Base-by-base conservation (phyloP, 2,113 vertebrate genomes). In the Triplophysa siluroides region DNA sequence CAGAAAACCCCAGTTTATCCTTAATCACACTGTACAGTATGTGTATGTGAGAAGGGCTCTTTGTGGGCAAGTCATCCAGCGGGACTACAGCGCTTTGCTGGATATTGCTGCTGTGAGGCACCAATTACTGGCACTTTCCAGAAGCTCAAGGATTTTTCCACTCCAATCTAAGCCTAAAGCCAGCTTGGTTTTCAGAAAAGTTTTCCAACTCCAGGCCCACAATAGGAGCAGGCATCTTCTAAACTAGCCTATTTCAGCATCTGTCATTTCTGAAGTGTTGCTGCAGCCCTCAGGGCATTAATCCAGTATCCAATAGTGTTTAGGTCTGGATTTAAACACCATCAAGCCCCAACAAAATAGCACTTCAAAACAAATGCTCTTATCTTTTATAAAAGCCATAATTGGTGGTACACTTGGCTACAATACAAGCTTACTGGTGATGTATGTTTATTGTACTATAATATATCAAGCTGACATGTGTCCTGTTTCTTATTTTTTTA, bases 71-170 rank as follows among this genome's bases (percentile, higher is more conserved):
- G 56, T 75, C 73, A 41, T 75, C 73, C 73, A 75, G n/a, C 9
- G 41, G 58, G 58, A 62, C 24, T 61, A 12, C n/a, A 24, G 71
- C 56, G n/a, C 58, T 75, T 63, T 75, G 21, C 16, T 24, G 73
- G 73, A 62, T 63, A 75, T 75, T 75, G 73, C 73, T 23, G 60
- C 73, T 75, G 58, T 62, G 16, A 75, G 73, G 73, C 58, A 75
- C 38, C 73, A 75, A 75, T 75, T 75, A 63, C 73, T 62, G 58
- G 41, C 16, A 75, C 73, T 47, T 75, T 75, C 62, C 58, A 75
- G 62, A 47, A 52, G 61, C 75, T 76, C 26, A 65, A 66, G 75
- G 62, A 63, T 50, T 77, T 76, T 77, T 75, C 58, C 29, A 50
- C 73, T 75, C 45, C 75, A 77, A 77, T 77, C 43, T 75, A 66